Evolutionary conservation across 2,797 vertebrate genomes (phyloP).

Genomic region (Moxostoma hubbsi): DNA sequence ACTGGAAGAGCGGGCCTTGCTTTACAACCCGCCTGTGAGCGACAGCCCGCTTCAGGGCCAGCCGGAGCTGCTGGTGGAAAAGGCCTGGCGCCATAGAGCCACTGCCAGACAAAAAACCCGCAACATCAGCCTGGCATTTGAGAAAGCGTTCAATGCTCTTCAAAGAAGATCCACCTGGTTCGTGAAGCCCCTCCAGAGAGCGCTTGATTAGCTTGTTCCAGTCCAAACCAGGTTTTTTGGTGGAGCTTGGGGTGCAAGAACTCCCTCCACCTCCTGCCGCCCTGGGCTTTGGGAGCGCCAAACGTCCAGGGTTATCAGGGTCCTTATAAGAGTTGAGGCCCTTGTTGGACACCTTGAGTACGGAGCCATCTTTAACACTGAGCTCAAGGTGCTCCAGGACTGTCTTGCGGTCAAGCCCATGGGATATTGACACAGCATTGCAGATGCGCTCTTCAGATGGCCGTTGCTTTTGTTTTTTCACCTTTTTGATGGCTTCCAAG

Average conservation of each 20-base stretch:
- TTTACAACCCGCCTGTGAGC: slow-evolving; percentile 93
- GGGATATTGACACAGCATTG: slow-evolving; percentile 96
- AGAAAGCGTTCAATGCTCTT: slow-evolving; percentile 97
- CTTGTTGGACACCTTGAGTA: slow-evolving; percentile 98
- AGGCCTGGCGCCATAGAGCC: slow-evolving; percentile 85
- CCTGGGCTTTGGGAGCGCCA: slow-evolving; percentile 90
- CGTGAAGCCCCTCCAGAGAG: slow-evolving; percentile 91
- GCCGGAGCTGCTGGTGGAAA: slow-evolving; percentile 97
- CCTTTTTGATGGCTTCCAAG: slow-evolving; percentile 98
- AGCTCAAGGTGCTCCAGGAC: slow-evolving; percentile 96
- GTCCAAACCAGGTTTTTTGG: slow-evolving; percentile 86
- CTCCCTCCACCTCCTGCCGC: slow-evolving; percentile 53
- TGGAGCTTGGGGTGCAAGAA: slow-evolving; percentile 41
- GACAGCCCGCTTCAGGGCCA: slow-evolving; percentile 92
- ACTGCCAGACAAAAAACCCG: slow-evolving; percentile 85
- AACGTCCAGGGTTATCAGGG: slow-evolving; percentile 95
- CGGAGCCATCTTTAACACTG: slow-evolving; percentile 97
- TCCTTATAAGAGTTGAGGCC: slow-evolving; percentile 99
- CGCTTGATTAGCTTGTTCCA: slow-evolving; percentile 97
- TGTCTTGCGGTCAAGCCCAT: slow-evolving; percentile 95
- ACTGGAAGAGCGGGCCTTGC: slow-evolving; percentile 91
- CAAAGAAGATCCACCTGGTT: slow-evolving; percentile 89
- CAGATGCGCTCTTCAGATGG: slow-evolving; percentile 98
- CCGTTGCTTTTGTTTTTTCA: slow-evolving; percentile 98
- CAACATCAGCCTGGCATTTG: slow-evolving; percentile 95